phyloP scores from a whole-genome alignment of 2,888 invertebrate genomes.

The Caenorhabditis uteleia region DNA sequence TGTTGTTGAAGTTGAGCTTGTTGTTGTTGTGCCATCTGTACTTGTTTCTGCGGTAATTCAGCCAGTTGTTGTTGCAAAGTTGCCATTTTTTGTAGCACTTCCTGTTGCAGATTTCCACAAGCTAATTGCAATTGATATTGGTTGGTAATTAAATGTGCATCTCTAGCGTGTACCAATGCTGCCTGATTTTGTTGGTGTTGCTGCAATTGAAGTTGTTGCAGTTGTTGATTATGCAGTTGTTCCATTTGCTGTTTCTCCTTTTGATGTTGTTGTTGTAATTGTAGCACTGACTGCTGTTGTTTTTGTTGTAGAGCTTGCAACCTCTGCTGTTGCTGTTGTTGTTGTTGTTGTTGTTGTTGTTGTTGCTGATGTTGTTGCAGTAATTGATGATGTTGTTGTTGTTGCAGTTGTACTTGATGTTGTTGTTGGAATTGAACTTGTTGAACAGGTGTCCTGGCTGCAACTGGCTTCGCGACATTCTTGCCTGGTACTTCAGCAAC shows the following conservation, averaged over 20 bases:
- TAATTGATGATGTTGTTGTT: slow-evolving; percentile 1
- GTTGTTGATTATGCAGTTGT: too few species aligned
- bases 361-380: not conserved
- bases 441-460: not conserved
- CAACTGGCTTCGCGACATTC: not conserved
- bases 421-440: slow-evolving; percentile 2
- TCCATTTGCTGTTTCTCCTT: not conserved
- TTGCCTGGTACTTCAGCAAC: not conserved
- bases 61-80: too few species aligned
- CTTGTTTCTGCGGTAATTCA: not conserved
- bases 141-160: too few species aligned
- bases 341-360: slow-evolving; percentile 1
- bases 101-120: too few species aligned
- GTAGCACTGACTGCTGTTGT: not conserved
- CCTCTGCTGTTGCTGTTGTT: not conserved
- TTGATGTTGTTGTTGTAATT: not conserved
- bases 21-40: not conserved
- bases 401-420: slow-evolving; percentile 3
- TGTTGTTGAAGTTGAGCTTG: not conserved
- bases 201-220: not conserved
- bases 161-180: too few species aligned
- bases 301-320: not conserved
- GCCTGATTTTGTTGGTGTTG: not conserved
- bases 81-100: too few species aligned
- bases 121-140: too few species aligned